A percentile compares a stretch with the other conserved stretches of the same genome.
Evolutionary conservation across 1,140 invertebrate genomes (phyloP).

Genomic region (Melanaphis sacchari): DNA sequence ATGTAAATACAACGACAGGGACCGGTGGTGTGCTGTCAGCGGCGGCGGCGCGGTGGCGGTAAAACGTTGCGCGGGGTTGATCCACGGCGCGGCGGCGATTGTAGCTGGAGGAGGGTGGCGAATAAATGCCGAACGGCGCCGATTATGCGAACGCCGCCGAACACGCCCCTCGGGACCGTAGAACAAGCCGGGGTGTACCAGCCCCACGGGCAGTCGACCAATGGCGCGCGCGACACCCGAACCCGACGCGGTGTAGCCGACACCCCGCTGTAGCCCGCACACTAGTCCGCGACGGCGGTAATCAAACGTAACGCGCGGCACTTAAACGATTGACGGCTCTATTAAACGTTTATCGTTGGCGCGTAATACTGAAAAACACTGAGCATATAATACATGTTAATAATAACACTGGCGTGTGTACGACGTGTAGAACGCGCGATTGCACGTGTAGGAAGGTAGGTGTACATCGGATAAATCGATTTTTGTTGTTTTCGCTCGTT

Average conservation of each 20-base stretch:
- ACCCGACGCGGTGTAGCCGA: not conserved
- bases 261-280: not conserved
- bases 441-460: not conserved
- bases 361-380: not conserved
- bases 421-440: not conserved
- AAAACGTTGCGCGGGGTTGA: not conserved
- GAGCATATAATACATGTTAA: not conserved
- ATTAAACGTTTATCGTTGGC: constrained; percentile 46
- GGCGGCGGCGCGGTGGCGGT: too few relatives aligned
- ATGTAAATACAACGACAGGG: not conserved
- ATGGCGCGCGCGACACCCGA: constrained; percentile 40
- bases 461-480: not conserved
- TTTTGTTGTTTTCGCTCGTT: not conserved
- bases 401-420: not conserved
- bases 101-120: not conserved
- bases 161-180: constrained; percentile 16
- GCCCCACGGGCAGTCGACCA: constrained; percentile 29
- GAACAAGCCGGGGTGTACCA: constrained; percentile 24
- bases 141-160: constrained; percentile 32
- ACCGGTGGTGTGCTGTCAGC: not conserved
- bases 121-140: constrained; percentile 42
- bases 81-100: too few relatives aligned
- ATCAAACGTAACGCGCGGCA: constrained; percentile 45
- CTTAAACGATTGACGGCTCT: constrained; percentile 54
- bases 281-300: not conserved